phyloP scores from a whole-genome alignment of 2,113 vertebrate genomes.

The Corydoras maculifer region DNA sequence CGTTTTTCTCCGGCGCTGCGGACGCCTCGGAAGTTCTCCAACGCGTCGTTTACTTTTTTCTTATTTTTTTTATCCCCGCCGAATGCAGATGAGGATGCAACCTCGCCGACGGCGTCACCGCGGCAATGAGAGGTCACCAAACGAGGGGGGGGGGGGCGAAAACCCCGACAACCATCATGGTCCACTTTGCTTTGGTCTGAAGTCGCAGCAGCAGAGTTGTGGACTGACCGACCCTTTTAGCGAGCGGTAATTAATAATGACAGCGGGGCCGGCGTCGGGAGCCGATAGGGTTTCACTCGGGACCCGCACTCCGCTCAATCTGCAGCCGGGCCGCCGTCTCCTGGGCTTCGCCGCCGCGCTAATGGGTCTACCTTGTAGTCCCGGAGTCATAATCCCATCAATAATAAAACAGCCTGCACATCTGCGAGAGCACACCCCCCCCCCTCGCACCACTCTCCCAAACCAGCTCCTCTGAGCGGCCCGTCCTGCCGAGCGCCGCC shows the following conservation, averaged over 20 bases:
- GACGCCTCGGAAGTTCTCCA: constrained; percentile 19
- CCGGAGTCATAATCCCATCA: constrained; percentile 61
- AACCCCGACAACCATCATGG: too few species aligned
- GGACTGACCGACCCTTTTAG: constrained; percentile 42
- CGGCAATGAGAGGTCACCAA: neutral
- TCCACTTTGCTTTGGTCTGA: constrained; percentile 21
- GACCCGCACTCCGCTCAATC: constrained; percentile 31
- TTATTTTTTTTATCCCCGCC: neutral
- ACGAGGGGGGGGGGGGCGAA: neutral
- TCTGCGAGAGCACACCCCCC: constrained; percentile 46
- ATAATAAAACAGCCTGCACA: constrained; percentile 60
- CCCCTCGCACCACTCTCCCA: constrained; percentile 42
- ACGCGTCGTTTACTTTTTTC: neutral
- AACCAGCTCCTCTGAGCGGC: constrained; percentile 52
- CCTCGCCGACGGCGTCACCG: neutral
- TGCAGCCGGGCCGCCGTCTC: constrained; percentile 49
- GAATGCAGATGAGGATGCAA: constrained; percentile 6
- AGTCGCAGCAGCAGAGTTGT: constrained; percentile 30
- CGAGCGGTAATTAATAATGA: constrained; percentile 35
- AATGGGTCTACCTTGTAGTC: constrained; percentile 57
- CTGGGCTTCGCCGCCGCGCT: constrained; percentile 37
- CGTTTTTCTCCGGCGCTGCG: constrained; percentile 14
- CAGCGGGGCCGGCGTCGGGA: constrained; percentile 34
- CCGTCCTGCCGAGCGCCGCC: constrained; percentile 8
- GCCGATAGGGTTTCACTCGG: constrained; percentile 46